phyloP scores from a whole-genome alignment of 2,113 vertebrate genomes.

The Bufo bufo region DNA sequence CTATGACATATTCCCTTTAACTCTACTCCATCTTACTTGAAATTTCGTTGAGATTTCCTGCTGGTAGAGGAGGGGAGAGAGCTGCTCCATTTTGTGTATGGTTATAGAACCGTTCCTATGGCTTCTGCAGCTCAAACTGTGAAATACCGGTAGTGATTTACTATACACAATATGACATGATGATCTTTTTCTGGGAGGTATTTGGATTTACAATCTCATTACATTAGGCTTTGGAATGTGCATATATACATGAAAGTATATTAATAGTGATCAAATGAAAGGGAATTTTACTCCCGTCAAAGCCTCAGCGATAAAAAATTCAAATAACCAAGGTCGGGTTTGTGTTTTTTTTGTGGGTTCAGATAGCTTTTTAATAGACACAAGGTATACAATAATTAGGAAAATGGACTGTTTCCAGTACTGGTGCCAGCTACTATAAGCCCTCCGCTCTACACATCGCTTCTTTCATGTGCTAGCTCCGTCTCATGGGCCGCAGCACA shows the following conservation, averaged over 20 bases:
- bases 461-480: background rate
- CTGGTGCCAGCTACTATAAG: background rate
- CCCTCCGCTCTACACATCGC: background rate
- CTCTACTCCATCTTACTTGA: background rate
- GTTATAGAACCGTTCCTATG: background rate
- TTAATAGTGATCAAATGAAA: background rate
- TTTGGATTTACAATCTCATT: background rate
- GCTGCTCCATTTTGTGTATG: background rate
- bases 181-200: background rate
- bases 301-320: background rate
- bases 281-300: background rate
- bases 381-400: slow-evolving; percentile 1
- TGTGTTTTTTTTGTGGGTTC: background rate
- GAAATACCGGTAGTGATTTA: no score
- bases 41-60: background rate
- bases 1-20: no score
- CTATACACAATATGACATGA: no score
- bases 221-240: background rate
- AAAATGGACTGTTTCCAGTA: background rate
- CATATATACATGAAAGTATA: background rate
- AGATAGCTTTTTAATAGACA: background rate
- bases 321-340: background rate
- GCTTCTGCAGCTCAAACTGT: no score
- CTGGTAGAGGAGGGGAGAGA: background rate
- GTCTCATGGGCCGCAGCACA: background rate